These are phyloP conservation scores for Phasianus colchicus DNA, from an alignment of 2,113 vertebrate species.

Conservation along the genomic window DNA sequence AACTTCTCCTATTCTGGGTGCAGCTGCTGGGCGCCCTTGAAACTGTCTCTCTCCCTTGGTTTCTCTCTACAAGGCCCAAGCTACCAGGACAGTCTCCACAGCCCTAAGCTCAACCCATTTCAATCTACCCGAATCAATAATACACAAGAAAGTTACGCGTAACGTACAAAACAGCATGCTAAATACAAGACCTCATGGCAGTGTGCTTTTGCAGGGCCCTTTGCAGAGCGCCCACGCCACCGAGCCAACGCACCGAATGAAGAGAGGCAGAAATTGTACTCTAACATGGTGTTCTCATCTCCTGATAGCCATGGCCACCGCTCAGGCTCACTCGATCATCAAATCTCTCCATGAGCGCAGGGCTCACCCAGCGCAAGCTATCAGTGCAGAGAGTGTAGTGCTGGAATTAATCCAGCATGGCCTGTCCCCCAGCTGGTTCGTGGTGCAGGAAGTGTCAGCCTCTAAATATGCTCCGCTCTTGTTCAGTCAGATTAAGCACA, in stretches of 20 bases:
- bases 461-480: neutral
- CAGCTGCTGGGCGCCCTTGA: neutral
- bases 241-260: neutral
- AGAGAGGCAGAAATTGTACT: neutral
- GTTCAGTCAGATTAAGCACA: neutral
- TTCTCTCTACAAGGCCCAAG: neutral
- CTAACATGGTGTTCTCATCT: slow-evolving; percentile 27
- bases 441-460: neutral
- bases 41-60: neutral
- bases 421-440: neutral
- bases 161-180: neutral
- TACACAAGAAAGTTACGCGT: neutral
- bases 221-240: neutral
- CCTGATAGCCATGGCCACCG: neutral
- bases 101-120: neutral
- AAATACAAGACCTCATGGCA: neutral
- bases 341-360: slow-evolving; percentile 11
- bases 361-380: slow-evolving; percentile 40
- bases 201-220: neutral
- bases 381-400: neutral
- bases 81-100: neutral
- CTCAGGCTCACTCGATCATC: slow-evolving; percentile 25
- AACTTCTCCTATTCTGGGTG: too few relatives aligned
- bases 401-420: neutral
- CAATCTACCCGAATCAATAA: neutral